These are phyloP conservation scores for Eurystomus glaucurus DNA, from an alignment of 2,797 vertebrate genomes.

Conservation along the genomic window DNA sequence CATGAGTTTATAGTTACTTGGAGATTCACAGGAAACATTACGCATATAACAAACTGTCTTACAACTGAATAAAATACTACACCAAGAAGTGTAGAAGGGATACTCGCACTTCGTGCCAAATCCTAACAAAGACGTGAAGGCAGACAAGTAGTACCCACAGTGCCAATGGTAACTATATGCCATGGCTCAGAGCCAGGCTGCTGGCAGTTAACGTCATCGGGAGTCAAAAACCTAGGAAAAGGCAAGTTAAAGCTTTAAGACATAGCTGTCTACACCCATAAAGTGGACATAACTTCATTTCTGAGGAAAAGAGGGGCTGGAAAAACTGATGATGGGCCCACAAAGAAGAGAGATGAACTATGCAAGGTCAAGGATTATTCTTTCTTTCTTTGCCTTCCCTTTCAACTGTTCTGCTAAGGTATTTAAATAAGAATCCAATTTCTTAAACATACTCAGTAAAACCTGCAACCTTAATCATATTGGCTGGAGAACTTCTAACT, in stretches of 20 bases:
- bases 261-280: background rate
- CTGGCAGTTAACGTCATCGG: background rate
- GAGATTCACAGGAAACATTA: background rate
- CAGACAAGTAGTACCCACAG: background rate
- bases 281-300: background rate
- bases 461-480: background rate
- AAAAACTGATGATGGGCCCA: background rate
- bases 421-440: background rate
- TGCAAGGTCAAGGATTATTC: background rate
- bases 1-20: background rate
- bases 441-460: background rate
- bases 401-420: background rate
- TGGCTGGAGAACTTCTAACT: background rate
- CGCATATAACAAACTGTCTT: background rate
- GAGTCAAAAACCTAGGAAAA: background rate
- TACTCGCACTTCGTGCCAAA: background rate
- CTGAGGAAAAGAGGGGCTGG: background rate
- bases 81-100: background rate
- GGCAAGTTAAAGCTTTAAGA: background rate
- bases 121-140: background rate
- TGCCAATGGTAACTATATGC: background rate
- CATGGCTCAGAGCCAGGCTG: background rate
- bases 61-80: background rate
- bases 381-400: background rate
- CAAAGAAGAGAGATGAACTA: background rate